Evolutionary conservation across 1,140 invertebrate species (phyloP).

Genomic region (Brachystomella parvula): DNA sequence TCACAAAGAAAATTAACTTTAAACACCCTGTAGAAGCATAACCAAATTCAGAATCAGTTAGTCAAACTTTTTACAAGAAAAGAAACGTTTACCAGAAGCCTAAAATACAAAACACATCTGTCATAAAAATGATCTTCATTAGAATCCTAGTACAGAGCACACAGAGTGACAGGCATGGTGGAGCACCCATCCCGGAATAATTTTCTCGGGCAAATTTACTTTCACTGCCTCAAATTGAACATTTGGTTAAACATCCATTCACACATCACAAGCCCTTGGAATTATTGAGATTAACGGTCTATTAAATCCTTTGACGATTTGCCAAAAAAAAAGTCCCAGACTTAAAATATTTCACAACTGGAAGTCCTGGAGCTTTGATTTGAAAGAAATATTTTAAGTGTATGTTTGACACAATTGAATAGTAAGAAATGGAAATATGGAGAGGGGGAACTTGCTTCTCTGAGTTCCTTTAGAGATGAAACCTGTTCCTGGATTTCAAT

Average conservation of each 20-base stretch:
- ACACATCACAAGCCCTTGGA: background rate
- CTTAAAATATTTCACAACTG: background rate
- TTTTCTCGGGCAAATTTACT: background rate
- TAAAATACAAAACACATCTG: background rate
- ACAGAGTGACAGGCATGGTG: background rate
- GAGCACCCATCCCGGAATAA: background rate
- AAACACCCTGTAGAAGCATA: background rate
- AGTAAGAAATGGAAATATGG: too few species aligned
- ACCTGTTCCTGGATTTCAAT: too few species aligned
- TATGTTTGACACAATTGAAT: too few species aligned
- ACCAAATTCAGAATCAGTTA: too few species aligned
- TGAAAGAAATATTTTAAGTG: too few species aligned
- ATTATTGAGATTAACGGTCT: background rate
- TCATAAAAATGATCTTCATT: background rate
- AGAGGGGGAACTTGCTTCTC: background rate
- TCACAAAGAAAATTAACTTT: background rate
- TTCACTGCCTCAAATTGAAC: background rate
- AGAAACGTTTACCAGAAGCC: constrained; percentile 5
- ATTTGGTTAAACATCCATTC: background rate
- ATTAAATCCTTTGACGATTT: background rate
- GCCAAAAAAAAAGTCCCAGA: background rate
- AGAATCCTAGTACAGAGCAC: too few species aligned
- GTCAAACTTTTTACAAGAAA: background rate
- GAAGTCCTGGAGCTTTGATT: too few species aligned
- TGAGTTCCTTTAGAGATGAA: too few species aligned